These are phyloP conservation scores for Lycaon pictus DNA, from an alignment of 2,113 vertebrate genomes.

Conservation along the genomic window DNA sequence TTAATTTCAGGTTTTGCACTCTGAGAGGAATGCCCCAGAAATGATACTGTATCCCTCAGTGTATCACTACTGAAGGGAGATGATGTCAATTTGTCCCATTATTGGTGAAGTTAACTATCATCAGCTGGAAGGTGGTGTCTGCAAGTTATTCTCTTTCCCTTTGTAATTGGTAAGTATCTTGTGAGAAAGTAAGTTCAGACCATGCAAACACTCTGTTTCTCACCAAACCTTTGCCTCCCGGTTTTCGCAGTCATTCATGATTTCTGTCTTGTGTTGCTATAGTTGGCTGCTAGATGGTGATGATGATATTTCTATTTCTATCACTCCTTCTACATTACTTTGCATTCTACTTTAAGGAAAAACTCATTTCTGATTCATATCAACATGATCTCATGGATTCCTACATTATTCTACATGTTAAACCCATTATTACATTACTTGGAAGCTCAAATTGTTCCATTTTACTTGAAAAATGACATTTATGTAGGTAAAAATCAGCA, in stretches of 20 bases:
- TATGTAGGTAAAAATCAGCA: neutral
- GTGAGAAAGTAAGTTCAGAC: neutral
- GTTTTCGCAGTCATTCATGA: neutral
- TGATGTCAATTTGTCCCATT: neutral
- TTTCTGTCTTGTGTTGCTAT: neutral
- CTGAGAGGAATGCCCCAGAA: neutral
- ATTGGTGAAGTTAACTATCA: neutral
- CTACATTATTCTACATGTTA: neutral
- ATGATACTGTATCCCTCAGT: neutral
- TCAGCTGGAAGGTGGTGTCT: neutral
- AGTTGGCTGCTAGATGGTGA: neutral
- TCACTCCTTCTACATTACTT: neutral
- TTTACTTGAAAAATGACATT: slow-evolving; percentile 39
- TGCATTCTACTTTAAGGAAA: neutral
- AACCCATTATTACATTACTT: neutral
- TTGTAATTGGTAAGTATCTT: neutral
- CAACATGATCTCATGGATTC: neutral
- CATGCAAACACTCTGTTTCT: neutral
- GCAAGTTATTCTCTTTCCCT: neutral
- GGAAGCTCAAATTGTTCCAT: neutral
- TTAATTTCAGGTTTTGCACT: neutral
- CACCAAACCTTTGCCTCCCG: neutral
- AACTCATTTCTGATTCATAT: neutral
- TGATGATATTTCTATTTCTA: neutral
- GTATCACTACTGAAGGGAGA: neutral